phyloP scores from a whole-genome alignment of 2,797 vertebrate species.

The Pangasius mekongensis region DNA sequence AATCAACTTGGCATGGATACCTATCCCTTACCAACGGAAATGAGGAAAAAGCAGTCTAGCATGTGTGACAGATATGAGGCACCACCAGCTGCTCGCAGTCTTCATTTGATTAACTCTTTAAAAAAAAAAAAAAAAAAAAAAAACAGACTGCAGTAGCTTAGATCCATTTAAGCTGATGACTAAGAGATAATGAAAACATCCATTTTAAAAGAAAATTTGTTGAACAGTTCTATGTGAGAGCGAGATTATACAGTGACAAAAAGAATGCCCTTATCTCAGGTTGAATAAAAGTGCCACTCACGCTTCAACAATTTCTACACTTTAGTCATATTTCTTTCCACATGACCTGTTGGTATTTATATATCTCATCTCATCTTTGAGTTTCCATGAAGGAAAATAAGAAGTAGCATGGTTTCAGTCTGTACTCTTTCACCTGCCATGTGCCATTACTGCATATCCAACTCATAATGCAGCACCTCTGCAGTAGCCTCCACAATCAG shows the following conservation, averaged over 20 bases:
- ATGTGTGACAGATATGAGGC: conserved; percentile 2
- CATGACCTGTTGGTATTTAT: neutral
- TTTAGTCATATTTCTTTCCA: neutral
- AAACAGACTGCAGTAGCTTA: neutral
- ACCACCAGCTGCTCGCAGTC: conserved; percentile 6
- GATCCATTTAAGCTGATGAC: conserved; percentile 20
- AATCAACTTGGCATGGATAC: conserved; percentile 14
- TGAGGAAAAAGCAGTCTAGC: conserved; percentile 1
- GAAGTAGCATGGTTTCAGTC: neutral
- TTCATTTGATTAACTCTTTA: conserved; percentile 20
- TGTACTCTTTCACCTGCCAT: neutral
- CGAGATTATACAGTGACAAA: neutral
- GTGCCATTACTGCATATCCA: neutral
- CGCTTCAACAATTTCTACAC: neutral
- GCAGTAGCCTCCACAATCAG: neutral
- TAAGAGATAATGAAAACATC: conserved; percentile 2
- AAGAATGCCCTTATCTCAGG: neutral
- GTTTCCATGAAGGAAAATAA: neutral
- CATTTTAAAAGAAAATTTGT: conserved; percentile 2
- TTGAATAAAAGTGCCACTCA: neutral
- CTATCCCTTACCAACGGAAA: neutral
- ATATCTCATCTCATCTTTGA: neutral
- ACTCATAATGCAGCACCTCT: neutral
- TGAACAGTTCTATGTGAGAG: neutral
- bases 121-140: neutral